These are phyloP conservation scores for Catharus fuscescens DNA, from an alignment of 2,113 vertebrate genomes.

Conservation along the genomic window DNA sequence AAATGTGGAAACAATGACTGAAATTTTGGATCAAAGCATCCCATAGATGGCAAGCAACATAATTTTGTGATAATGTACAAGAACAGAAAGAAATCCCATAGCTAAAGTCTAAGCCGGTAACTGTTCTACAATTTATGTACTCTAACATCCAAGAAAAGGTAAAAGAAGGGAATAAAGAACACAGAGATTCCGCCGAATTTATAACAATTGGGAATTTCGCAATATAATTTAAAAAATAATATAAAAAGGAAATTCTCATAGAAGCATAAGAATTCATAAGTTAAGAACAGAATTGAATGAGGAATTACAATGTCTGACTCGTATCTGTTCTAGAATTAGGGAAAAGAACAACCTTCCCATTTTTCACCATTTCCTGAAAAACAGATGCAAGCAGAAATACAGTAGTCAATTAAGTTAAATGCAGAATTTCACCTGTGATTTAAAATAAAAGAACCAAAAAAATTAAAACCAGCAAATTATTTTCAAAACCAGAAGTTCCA, in stretches of 20 bases:
- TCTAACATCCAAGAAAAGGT: slow-evolving; percentile 39
- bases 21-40: slow-evolving; percentile 81
- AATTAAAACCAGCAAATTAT: not conserved
- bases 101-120: slow-evolving; percentile 27
- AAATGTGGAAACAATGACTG: slow-evolving; percentile 86
- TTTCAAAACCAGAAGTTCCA: not conserved
- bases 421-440: not conserved
- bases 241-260: not conserved
- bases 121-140: slow-evolving; percentile 25
- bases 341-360: not conserved
- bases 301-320: not conserved
- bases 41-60: slow-evolving; percentile 69
- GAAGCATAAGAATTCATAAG: not conserved
- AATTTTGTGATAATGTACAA: slow-evolving; percentile 70
- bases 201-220: not conserved
- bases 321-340: not conserved
- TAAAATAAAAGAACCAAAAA: not conserved
- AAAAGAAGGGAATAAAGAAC: not conserved
- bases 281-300: not conserved
- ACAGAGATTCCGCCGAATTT: not conserved
- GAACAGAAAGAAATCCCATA: slow-evolving; percentile 40
- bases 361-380: not conserved
- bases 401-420: not conserved
- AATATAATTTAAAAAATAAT: not conserved
- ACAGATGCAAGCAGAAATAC: not conserved